phyloP scores from a whole-genome alignment of 1,140 invertebrate species.

The Drosophila murphyi region DNA sequence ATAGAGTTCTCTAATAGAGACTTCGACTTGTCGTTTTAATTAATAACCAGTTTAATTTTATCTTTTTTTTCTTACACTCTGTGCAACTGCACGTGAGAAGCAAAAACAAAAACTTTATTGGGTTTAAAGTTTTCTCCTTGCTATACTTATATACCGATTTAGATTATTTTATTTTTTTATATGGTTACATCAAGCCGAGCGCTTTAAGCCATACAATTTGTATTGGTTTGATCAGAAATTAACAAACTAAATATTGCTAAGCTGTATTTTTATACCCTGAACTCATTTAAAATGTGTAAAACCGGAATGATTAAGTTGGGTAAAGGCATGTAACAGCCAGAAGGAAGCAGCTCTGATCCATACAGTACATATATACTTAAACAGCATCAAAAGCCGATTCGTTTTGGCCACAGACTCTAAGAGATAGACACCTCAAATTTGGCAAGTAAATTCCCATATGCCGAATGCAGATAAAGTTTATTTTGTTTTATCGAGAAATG shows the following conservation, averaged over 20 bases:
- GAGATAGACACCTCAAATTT: too few species aligned
- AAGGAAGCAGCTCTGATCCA: too few species aligned
- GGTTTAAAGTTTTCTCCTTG: neutral
- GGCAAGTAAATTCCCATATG: too few species aligned
- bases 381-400: neutral
- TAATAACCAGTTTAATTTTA: conserved; percentile 62
- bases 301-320: too few species aligned
- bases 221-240: conserved; percentile 51
- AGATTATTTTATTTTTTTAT: neutral
- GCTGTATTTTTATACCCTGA: conserved; percentile 12
- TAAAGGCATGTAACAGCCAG: too few species aligned
- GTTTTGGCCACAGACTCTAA: too few species aligned
- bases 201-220: neutral
- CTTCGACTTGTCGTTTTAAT: conserved; percentile 69
- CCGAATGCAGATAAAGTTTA: too few species aligned
- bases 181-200: neutral
- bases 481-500: too few species aligned
- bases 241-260: conserved; percentile 76
- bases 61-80: conserved; percentile 15
- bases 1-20: conserved; percentile 58
- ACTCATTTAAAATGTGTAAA: too few species aligned
- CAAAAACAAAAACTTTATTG: too few species aligned
- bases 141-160: neutral
- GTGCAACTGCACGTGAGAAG: too few species aligned
- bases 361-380: too few species aligned